Conservation (phyloP, 2,113 vertebrate genomes). For the Casuarius casuarius region DNA sequence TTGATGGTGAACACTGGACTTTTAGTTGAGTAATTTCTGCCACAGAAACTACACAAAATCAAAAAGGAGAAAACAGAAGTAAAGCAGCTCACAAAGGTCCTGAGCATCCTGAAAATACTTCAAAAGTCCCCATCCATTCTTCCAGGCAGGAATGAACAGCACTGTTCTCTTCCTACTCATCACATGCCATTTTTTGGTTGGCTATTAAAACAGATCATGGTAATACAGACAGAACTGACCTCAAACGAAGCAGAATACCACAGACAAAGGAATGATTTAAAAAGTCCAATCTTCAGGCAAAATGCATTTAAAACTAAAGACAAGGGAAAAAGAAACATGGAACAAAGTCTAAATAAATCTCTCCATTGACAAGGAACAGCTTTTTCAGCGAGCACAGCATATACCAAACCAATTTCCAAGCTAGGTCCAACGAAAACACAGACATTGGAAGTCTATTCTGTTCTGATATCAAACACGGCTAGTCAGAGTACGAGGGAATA, state of each 20-base stretch:
- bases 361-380: background rate
- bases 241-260: background rate
- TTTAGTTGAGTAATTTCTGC: background rate
- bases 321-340: no score
- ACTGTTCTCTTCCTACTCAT: background rate
- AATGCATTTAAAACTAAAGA: background rate
- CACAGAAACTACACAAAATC: background rate
- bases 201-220: background rate
- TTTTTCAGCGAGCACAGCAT: background rate
- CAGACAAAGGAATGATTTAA: background rate
- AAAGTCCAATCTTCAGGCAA: background rate
- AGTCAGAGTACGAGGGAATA: background rate
- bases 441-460: background rate
- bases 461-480: background rate
- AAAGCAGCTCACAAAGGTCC: background rate
- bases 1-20: background rate
- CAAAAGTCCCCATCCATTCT: background rate
- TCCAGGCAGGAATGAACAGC: background rate
- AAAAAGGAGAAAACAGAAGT: background rate
- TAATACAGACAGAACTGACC: background rate
- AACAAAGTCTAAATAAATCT: background rate
- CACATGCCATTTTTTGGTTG: background rate
- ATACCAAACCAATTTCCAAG: background rate
- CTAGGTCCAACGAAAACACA: background rate
- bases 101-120: background rate